Base-by-base conservation (phyloP, 2,797 vertebrate species). In the Benthosema pterotum region DNA sequence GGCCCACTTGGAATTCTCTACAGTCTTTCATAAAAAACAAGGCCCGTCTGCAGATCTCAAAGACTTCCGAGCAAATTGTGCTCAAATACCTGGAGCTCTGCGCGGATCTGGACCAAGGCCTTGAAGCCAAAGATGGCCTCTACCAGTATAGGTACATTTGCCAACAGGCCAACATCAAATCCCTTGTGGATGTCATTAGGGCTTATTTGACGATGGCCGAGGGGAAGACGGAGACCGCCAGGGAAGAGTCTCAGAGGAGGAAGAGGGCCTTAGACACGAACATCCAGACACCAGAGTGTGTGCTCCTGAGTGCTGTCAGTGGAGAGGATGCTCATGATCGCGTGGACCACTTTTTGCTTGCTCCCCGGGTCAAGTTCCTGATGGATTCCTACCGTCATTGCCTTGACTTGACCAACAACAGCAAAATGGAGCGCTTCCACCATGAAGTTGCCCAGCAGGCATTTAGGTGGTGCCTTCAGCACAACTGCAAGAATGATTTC, bases 21-120 rank as follows among this genome's bases (percentile, higher is more conserved):
- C 99, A 99, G 53, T 97, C 99, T 95, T 97, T 99, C 90, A 99
- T 99, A 94, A 99, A 99, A 91, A 99, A 97, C 87, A 99, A 99
- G 79, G 99, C 99, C 80, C 98, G 99, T 77, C 94, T 99, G 98
- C 97, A 97, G n/a, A n/a, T n/a, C n/a, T n/a, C 99, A 89, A 99
- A 99, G 88, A 99, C 98, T 89, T 97, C 99, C 87, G 98, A 99
- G 85, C 98, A 97, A 0, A 99, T 99, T 82, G 99, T 99, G 98
- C 92, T 99, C 88, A 99, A 99, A 79, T 99, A 99, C 88, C 91
- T 99, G 91, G 97, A 99, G 80, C 96, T 99, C 58, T 99, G 98
- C 1, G 98, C 99, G 90, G 98, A 99, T 83, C 96, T 99, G 16
- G 96, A 97, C 80, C 99, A 99, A 92, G 99, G 98, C 83, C 98